Evolutionary conservation across 2,113 vertebrate species (phyloP), one percentile per base, ranked within the genome.

Genomic region (Calyptomena viridis): DNA sequence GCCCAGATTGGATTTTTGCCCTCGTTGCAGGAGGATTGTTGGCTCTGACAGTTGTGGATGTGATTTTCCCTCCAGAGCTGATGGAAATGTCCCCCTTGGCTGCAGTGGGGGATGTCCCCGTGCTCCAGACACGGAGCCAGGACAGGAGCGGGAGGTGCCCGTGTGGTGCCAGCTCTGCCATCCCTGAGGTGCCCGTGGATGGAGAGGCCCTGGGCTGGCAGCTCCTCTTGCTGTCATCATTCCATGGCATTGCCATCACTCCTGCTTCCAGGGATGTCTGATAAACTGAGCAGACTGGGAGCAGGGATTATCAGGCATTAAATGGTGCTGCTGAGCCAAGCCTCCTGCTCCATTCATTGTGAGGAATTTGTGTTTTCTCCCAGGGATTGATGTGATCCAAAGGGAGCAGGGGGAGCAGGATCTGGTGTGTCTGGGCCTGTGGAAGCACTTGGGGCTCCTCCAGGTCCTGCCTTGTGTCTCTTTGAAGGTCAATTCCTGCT

Each of bases 11-110:
- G 62, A 21, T 33, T 79, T 52, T 7, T 56, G 68, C 68, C 7
- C 8, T 30, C 39, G 2, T 35, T 28, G 2, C 0, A 2, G 69
- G 78, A 82, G 31, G 11, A 9, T 4, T 33, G 72, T 4, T 24
- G 68, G 75, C 0, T 5, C 1, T 40, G 62, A 13, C 23, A 39
- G 40, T 0, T 18, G 49, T 12, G n/a, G 80, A 20, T 9, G 0
- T 2, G 52, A 58, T 53, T 74, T 39, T 9, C 44, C 33, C 52
- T 74, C 33, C 84, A 53, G 69, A 42, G 10, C 5, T 22, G 80
- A 40, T 1, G 46, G 5, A 14, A 6, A 44, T 16, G 23, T 22
- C 53, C 14, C 27, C 37, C 7, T 15, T 25, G 50, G 44, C 68
- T 40, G 49, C 40, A 37, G 19, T 6, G 1, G 3, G 62, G 71